Conservation (phyloP, 2,797 vertebrate genomes). For the Centroberyx gerrardi region DNA sequence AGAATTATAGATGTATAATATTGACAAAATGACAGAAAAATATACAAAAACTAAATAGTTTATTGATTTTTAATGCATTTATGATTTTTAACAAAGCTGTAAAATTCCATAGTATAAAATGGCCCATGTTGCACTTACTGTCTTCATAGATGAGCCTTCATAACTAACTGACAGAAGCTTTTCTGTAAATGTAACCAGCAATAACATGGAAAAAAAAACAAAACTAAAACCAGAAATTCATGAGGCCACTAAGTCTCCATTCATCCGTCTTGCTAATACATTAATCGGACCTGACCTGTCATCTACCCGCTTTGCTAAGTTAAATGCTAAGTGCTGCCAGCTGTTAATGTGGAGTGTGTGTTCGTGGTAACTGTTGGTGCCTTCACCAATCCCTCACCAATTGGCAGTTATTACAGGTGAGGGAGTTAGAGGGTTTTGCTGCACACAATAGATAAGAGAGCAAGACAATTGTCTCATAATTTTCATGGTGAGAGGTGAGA, state of each 20-base stretch:
- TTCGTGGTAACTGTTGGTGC: slow-evolving; percentile 39
- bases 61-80: no score
- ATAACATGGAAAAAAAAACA: no score
- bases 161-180: no score
- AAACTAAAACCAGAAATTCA: slow-evolving; percentile 10
- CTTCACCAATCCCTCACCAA: slow-evolving; percentile 1
- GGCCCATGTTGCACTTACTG: no score
- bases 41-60: no score
- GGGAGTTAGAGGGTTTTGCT: slow-evolving; percentile 1
- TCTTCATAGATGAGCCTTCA: no score
- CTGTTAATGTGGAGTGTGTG: slow-evolving; percentile 41
- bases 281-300: slow-evolving; percentile 27
- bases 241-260: slow-evolving; percentile 25
- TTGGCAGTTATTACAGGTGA: slow-evolving; percentile 30
- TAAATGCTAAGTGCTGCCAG: slow-evolving; percentile 23
- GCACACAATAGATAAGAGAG: slow-evolving; percentile 27
- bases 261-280: slow-evolving; percentile 40
- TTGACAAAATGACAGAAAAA: no score
- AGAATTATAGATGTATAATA: no score
- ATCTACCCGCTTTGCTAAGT: background rate
- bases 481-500: slow-evolving; percentile 7
- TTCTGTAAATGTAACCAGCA: no score
- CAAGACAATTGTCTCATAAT: background rate
- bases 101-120: no score
- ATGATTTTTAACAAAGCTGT: no score